Percentiles rank a stretch among this genome's conserved stretches.
phyloP scores from a whole-genome alignment of 35 echinoderm and acorn worm genomes.

The Diadema setosum region DNA sequence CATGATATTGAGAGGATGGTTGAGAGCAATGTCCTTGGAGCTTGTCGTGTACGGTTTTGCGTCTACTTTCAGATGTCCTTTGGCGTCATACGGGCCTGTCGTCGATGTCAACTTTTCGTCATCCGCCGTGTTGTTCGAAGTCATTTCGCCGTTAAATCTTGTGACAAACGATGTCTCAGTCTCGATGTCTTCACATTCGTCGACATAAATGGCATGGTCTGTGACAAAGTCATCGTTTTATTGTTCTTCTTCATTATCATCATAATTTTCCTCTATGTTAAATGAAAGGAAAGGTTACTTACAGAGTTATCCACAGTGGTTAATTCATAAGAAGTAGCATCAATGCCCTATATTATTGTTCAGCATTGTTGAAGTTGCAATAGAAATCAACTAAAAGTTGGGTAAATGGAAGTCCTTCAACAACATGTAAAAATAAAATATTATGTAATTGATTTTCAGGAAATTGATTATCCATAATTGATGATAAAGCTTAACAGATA shows the following conservation, averaged over 20 bases:
- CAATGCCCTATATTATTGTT: no score
- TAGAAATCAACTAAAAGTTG: not conserved
- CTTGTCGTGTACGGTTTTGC: constrained; percentile 56
- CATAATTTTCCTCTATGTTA: not conserved
- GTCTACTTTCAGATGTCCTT: constrained; percentile 40
- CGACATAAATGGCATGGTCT: not conserved
- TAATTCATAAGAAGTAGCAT: no score
- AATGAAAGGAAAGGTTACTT: no score
- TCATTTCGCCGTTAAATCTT: not conserved
- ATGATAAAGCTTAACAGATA: no score
- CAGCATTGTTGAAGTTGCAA: not conserved
- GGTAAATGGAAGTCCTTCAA: not conserved
- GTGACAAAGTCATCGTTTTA: not conserved
- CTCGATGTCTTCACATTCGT: not conserved
- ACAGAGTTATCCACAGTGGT: no score
- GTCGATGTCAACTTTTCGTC: constrained; percentile 15
- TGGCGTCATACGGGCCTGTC: constrained; percentile 25
- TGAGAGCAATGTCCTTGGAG: constrained; percentile 60
- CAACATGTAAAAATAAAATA: not conserved
- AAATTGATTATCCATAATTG: no score
- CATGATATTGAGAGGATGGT: constrained; percentile 92
- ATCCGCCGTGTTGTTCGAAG: not conserved
- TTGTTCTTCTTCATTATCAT: not conserved
- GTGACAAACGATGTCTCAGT: not conserved
- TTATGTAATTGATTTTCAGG: no score